Evolutionary conservation across 2,113 vertebrate genomes (phyloP).

Genomic region (Nothoprocta pentlandii): DNA sequence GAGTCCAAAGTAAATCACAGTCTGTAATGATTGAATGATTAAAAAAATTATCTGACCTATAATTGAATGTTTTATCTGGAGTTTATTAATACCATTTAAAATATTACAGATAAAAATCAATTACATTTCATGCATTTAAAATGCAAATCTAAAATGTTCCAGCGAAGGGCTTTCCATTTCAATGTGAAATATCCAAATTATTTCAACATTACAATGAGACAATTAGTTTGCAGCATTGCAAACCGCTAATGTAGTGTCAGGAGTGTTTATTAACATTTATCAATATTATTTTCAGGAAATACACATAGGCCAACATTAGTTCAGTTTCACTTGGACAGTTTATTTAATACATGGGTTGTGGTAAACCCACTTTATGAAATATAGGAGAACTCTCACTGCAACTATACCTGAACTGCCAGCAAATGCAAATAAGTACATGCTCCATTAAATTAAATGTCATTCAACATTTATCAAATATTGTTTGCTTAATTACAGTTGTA

Average conservation of each 20-base stretch:
- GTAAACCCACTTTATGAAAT: conserved; percentile 92
- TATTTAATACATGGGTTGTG: conserved; percentile 86
- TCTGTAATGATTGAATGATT: neutral
- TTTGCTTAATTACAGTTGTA: conserved; percentile 88
- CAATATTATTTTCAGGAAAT: conserved; percentile 85
- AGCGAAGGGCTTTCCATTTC: conserved; percentile 88
- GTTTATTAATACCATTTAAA: conserved; percentile 91
- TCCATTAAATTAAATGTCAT: conserved; percentile 95
- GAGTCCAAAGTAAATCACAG: neutral
- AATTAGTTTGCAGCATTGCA: conserved; percentile 84
- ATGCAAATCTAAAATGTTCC: conserved; percentile 90
- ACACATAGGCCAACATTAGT: conserved; percentile 86
- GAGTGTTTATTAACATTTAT: conserved; percentile 82
- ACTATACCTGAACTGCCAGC: conserved; percentile 89
- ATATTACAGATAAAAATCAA: conserved; percentile 92
- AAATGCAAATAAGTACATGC: conserved; percentile 96
- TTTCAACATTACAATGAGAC: conserved; percentile 88
- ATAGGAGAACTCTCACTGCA: conserved; percentile 86
- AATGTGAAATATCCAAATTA: conserved; percentile 91
- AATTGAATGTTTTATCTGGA: conserved; percentile 77
- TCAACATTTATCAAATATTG: conserved; percentile 93
- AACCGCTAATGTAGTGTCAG: conserved; percentile 81
- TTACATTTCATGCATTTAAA: conserved; percentile 91
- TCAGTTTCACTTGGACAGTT: conserved; percentile 86
- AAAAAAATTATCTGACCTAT: conserved; percentile 75